Conservation (phyloP, 2,113 vertebrate genomes). For the Trematocara zebra region DNA sequence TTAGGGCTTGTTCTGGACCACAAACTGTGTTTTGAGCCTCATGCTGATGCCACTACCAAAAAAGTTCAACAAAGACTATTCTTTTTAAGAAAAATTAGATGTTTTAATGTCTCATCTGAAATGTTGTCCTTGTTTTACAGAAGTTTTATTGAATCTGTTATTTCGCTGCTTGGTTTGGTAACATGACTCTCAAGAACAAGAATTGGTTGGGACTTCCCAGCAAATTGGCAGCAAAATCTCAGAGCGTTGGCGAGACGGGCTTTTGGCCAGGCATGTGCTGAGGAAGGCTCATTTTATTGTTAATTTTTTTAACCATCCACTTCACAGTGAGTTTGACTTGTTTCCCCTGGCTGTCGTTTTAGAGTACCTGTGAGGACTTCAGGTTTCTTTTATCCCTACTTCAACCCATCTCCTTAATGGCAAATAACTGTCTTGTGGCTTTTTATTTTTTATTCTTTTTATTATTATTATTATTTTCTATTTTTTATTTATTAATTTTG, state of each 20-base stretch:
- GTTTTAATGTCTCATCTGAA: not conserved
- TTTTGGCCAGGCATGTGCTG: not conserved
- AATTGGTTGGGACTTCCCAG: not conserved
- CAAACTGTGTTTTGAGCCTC: not conserved
- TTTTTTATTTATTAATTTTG: not conserved
- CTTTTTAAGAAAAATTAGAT: not conserved
- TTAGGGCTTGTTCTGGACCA: not conserved
- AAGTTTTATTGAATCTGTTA: not conserved
- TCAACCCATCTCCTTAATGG: not conserved
- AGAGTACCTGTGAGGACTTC: not conserved
- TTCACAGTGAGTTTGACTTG: not conserved
- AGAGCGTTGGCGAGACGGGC: rapidly evolving
- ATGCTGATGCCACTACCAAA: not conserved
- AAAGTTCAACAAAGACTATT: not conserved
- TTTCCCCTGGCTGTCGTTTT: not conserved
- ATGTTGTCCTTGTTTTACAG: not conserved
- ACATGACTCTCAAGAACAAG: not conserved
- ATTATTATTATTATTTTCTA: not conserved
- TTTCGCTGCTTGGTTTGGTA: not conserved
- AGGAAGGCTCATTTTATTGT: not conserved
- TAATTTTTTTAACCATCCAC: not conserved
- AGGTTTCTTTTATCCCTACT: not conserved
- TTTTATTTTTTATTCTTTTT: not conserved
- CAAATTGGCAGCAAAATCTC: not conserved
- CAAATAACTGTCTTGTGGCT: not conserved